Evolutionary conservation across 2,888 invertebrate species (phyloP).

Genomic region (Callimorpha dominula): DNA sequence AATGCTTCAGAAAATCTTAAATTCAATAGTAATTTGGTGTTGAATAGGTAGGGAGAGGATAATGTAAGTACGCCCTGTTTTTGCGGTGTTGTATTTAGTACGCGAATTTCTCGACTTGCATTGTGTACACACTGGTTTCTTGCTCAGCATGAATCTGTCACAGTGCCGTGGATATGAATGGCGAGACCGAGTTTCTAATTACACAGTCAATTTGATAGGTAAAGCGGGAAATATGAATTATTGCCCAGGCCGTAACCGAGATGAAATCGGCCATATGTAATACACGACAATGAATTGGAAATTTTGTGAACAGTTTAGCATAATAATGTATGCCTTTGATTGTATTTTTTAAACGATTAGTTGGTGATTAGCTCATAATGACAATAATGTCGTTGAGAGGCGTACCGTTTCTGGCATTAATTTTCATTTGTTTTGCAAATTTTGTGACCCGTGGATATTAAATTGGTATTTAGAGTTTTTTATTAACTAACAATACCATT

Average conservation of each 20-base stretch:
- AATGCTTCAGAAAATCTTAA: conserved; percentile 82
- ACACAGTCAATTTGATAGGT: conserved; percentile 84
- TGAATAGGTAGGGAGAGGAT: conserved; percentile 79
- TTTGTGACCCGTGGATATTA: conserved; percentile 26
- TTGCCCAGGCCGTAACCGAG: conserved; percentile 76
- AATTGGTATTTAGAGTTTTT: conserved; percentile 9
- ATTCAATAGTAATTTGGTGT: conserved; percentile 84
- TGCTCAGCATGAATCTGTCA: conserved; percentile 80
- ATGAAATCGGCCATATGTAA: conserved; percentile 79
- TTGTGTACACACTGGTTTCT: conserved; percentile 83
- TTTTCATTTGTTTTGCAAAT: conserved; percentile 46
- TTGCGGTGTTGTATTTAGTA: conserved; percentile 84
- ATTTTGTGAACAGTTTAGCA: conserved; percentile 66
- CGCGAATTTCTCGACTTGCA: conserved; percentile 79
- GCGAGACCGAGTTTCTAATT: conserved; percentile 77
- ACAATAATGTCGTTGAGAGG: conserved; percentile 25
- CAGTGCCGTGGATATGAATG: conserved; percentile 70
- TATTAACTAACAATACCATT: background rate
- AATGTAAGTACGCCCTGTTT: conserved; percentile 81
- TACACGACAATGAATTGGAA: conserved; percentile 67
- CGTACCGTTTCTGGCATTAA: conserved; percentile 35
- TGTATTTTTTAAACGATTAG: conserved; percentile 72
- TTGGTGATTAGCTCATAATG: conserved; percentile 67
- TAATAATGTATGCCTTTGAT: conserved; percentile 68
- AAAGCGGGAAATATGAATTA: conserved; percentile 82